Conservation (phyloP, 1,140 invertebrate species). For the Cydia amplana region DNA sequence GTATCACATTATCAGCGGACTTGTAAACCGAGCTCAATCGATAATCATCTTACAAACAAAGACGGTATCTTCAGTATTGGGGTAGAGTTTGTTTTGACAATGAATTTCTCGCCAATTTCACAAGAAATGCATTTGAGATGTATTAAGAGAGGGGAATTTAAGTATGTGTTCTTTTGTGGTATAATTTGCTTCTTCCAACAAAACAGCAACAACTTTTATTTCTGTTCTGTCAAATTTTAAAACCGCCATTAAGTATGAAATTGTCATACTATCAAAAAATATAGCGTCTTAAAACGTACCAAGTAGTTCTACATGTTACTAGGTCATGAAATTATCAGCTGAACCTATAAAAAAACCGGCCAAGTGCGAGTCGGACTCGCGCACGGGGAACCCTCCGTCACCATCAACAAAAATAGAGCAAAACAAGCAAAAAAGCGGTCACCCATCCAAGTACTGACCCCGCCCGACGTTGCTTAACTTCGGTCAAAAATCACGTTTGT, state of each 20-base stretch:
- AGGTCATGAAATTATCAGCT: background rate
- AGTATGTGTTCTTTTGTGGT: background rate
- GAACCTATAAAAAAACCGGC: no score
- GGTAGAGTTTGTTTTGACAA: constrained; percentile 18
- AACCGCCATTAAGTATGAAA: no score
- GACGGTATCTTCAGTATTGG: constrained; percentile 16
- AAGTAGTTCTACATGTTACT: no score
- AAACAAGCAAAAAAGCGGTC: no score
- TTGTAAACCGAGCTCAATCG: constrained; percentile 77
- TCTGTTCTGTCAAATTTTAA: background rate
- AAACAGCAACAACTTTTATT: background rate
- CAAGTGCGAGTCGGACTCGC: no score
- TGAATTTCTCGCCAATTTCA: constrained; percentile 12
- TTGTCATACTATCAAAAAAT: no score
- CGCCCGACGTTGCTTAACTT: no score
- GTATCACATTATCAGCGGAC: constrained; percentile 68
- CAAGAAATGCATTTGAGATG: background rate
- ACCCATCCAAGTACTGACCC: no score
- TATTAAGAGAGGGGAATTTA: background rate
- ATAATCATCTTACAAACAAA: constrained; percentile 68
- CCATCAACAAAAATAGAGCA: no score
- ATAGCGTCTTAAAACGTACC: no score
- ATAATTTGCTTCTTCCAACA: background rate
- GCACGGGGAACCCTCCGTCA: no score
- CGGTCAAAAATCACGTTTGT: no score